These are phyloP conservation scores for Sebastes reedi DNA, from an alignment of 2,797 vertebrate species.

Conservation along the genomic window DNA sequence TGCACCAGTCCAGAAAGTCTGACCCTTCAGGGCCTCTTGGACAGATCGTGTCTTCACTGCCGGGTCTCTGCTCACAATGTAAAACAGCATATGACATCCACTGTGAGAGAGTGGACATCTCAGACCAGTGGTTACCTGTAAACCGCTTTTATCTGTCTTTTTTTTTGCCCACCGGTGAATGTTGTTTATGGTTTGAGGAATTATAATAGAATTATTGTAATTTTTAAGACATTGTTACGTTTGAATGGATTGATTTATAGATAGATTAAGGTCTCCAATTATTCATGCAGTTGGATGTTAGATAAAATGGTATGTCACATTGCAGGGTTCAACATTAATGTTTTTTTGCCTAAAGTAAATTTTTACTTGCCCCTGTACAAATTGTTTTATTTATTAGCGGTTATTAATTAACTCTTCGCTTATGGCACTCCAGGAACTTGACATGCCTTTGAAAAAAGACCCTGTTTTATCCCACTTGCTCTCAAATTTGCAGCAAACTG, in stretches of 20 bases:
- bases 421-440: no score
- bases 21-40: background rate
- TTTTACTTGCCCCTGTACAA: rapidly evolving
- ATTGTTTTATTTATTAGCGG: no score
- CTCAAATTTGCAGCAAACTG: no score
- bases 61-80: background rate
- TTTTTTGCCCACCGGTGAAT: background rate
- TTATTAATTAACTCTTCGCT: no score
- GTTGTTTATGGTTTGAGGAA: background rate
- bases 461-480: no score
- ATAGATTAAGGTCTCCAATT: background rate
- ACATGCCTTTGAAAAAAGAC: no score
- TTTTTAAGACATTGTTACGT: background rate
- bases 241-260: background rate
- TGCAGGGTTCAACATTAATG: background rate
- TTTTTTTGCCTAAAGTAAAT: background rate
- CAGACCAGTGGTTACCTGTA: background rate
- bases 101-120: background rate
- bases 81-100: background rate
- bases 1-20: constrained; percentile 1
- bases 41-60: background rate
- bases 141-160: background rate
- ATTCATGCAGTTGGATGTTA: background rate
- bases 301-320: background rate
- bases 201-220: rapidly evolving